phyloP scores from a whole-genome alignment of 2,113 vertebrate species.

The Clarias batrachus region DNA sequence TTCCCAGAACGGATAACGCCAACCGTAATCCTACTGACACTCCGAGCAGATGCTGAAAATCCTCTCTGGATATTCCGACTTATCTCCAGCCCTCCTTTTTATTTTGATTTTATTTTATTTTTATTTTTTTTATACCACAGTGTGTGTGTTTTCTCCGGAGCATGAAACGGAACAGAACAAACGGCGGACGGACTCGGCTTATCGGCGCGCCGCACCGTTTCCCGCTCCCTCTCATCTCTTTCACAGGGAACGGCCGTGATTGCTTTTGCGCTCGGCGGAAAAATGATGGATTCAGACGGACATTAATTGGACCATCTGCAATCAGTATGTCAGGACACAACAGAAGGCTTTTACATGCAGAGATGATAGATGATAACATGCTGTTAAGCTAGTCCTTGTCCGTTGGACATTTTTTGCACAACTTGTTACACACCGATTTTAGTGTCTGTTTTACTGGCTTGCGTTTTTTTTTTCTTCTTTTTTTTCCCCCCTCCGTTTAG shows the following conservation, averaged over 20 bases:
- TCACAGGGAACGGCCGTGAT: background rate
- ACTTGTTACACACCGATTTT: slow-evolving; percentile 6
- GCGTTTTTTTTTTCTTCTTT: background rate
- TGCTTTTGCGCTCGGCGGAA: background rate
- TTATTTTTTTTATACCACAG: background rate
- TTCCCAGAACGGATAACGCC: background rate
- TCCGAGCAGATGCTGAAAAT: background rate
- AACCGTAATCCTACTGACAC: background rate
- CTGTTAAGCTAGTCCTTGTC: slow-evolving; percentile 15
- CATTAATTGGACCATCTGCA: slow-evolving; percentile 35
- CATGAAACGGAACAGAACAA: background rate
- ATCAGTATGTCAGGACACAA: slow-evolving; percentile 13
- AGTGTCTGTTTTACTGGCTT: background rate
- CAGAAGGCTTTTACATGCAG: slow-evolving; percentile 27
- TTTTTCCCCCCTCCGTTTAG: background rate
- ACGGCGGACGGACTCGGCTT: background rate
- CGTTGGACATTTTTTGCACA: background rate
- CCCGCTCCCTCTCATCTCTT: slow-evolving; percentile 3
- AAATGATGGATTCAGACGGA: slow-evolving; percentile 14
- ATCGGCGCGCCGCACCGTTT: background rate
- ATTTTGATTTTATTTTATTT: background rate
- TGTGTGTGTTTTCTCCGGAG: slow-evolving; percentile 3
- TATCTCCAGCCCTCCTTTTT: background rate
- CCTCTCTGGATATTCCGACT: slow-evolving; percentile 11
- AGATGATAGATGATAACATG: slow-evolving; percentile 5